phyloP scores from a whole-genome alignment of 2,888 invertebrate genomes.

The Hylaea fasciaria region DNA sequence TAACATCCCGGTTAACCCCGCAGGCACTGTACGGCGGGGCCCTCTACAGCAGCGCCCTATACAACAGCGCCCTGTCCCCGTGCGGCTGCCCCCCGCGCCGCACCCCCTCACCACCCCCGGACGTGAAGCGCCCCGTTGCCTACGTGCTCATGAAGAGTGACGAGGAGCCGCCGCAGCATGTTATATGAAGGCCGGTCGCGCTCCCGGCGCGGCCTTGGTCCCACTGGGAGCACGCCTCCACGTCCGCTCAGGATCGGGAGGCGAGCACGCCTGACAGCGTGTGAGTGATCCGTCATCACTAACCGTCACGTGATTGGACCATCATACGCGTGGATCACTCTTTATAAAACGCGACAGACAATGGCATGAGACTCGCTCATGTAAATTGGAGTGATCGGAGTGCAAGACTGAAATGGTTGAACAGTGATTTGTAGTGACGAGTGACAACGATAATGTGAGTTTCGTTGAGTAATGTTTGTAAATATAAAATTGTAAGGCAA shows the following conservation, averaged over 20 bases:
- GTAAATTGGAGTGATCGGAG: background rate
- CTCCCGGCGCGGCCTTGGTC: conserved; percentile 88
- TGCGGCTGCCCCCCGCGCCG: conserved; percentile 78
- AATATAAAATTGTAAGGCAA: conserved; percentile 3
- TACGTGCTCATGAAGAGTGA: conserved; percentile 87
- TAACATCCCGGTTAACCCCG: conserved; percentile 13
- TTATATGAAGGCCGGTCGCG: conserved; percentile 94
- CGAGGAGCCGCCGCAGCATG: conserved; percentile 86
- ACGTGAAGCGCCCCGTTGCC: conserved; percentile 84
- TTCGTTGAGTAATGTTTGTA: conserved; percentile 9
- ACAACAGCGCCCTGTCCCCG: conserved; percentile 76
- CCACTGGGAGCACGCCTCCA: conserved; percentile 82
- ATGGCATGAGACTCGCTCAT: too few species aligned
- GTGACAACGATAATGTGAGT: conserved; percentile 6
- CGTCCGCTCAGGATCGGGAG: conserved; percentile 71
- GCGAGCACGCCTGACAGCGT: conserved; percentile 78
- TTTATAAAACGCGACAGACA: too few species aligned
- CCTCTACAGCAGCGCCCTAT: conserved; percentile 76
- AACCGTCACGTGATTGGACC: too few species aligned
- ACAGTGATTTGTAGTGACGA: conserved; percentile 18
- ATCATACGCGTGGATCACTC: too few species aligned
- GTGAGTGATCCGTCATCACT: conserved; percentile 41
- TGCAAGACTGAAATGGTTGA: conserved; percentile 22
- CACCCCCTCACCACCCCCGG: conserved; percentile 75
- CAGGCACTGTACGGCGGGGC: conserved; percentile 80